Evolutionary conservation across 2,888 invertebrate species (phyloP).

Genomic region (Troglohyphantes excavatus): DNA sequence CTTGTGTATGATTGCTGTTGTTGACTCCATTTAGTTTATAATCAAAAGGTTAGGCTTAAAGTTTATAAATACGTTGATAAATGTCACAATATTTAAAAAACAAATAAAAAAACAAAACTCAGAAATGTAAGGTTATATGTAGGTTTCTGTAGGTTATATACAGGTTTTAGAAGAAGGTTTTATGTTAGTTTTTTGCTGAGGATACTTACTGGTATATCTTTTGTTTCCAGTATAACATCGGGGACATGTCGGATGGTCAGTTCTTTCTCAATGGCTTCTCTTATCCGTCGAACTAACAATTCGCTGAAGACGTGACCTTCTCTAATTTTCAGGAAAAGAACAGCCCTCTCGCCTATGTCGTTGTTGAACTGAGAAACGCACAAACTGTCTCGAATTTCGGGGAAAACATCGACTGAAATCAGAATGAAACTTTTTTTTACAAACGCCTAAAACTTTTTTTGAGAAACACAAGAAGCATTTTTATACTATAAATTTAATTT

Average conservation of each 20-base stretch:
- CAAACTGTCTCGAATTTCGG: constrained; percentile 85
- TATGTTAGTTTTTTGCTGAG: no score
- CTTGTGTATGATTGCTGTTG: no score
- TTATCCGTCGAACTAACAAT: constrained; percentile 83
- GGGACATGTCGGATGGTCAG: constrained; percentile 85
- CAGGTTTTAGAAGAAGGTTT: no score
- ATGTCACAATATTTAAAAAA: no score
- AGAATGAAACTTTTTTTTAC: neutral
- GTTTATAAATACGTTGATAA: no score
- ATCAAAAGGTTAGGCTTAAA: no score
- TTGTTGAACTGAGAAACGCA: constrained; percentile 84
- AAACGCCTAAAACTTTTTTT: neutral
- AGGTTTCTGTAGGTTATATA: no score
- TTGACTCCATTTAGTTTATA: no score
- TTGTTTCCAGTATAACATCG: constrained; percentile 83
- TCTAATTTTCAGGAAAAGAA: constrained; percentile 85
- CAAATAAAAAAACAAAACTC: constrained; percentile 60
- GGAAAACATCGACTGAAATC: constrained; percentile 83
- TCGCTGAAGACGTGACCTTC: constrained; percentile 81
- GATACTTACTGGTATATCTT: constrained; percentile 83
- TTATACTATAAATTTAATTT: no score
- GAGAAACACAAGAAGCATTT: no score
- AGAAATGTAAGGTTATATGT: neutral
- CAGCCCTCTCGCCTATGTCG: constrained; percentile 84
- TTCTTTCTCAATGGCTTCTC: constrained; percentile 83